Evolutionary conservation across 2,888 invertebrate genomes (phyloP), one percentile per base, ranked within the genome.

Genomic region (Smittia aterrima): DNA sequence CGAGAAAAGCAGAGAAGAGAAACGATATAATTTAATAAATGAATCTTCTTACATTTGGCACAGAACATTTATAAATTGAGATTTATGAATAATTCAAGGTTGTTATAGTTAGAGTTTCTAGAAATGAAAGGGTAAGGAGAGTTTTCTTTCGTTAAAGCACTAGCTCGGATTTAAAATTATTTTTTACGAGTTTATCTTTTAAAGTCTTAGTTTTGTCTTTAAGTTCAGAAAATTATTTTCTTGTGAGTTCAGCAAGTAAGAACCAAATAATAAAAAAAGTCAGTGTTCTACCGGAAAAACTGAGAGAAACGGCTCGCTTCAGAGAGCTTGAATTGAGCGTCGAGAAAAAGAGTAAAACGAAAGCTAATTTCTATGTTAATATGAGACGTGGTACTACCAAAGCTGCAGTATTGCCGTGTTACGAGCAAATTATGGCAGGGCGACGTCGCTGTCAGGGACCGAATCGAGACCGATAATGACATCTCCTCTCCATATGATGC

Each of bases 351-450:
- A 24, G 53, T 25, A 16, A 16, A 70, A 22, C 22, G 11, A 70
- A 70, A 70, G 4, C 11, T 22, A 25, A 22, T 32, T n/a, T n/a
- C 16, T 27, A 47, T 47, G 9, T 18, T 58, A 18, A 58, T 20
- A 64, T 67, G 76, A 77, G 79, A 79, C 77, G 78, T 79, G 78
- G 79, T 92, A 92, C 92, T 93, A 92, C 92, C 92, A 91, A 93
- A 92, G 91, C 92, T 93, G 92, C 91, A 92, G 92, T 92, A 93
- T 89, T 92, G 92, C 87, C 92, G 90, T 87, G 92, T 90, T 87
- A 90, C 89, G 85, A 90, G 89, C 85, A 90, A 88, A 86, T 86
- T 85, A 86, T 88, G 86, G 73, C 78, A 77, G 77, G 78, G 75
- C 75, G 79, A 77, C 75, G 78, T 76, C 79, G 78, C 77, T 77